Conservation (phyloP, 2,113 vertebrate species). For the Gymnogyps californianus region DNA sequence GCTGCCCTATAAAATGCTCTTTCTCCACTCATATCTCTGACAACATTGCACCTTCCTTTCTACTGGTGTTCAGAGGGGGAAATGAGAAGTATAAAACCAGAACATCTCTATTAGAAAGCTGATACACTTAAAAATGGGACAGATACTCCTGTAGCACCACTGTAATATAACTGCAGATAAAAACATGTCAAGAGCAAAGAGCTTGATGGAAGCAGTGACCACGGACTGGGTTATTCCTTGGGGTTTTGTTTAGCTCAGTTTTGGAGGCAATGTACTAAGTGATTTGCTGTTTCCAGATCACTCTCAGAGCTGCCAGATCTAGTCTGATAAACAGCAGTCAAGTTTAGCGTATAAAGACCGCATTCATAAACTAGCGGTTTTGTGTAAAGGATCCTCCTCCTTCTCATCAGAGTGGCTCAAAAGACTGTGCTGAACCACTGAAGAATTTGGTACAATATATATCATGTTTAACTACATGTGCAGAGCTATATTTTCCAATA, state of each 20-base stretch:
- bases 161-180: not conserved
- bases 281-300: conserved; percentile 6
- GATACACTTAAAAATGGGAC: not conserved
- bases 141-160: not conserved
- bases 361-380: not conserved
- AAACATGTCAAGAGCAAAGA: not conserved
- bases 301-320: not conserved
- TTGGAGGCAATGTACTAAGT: not conserved
- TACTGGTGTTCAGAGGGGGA: not conserved
- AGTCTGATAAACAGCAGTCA: not conserved
- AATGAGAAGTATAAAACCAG: not conserved
- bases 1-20: not conserved
- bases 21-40: rapidly evolving
- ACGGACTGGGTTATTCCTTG: not conserved
- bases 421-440: not conserved
- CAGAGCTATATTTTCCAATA: not conserved
- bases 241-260: not conserved
- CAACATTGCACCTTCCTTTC: not conserved
- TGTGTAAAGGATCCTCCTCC: not conserved
- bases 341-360: not conserved
- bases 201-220: not conserved
- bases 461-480: not conserved
- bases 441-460: not conserved
- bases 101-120: not conserved
- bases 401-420: not conserved